phyloP scores from a whole-genome alignment of 2,797 vertebrate species.

The Schizothorax lantsangensis region DNA sequence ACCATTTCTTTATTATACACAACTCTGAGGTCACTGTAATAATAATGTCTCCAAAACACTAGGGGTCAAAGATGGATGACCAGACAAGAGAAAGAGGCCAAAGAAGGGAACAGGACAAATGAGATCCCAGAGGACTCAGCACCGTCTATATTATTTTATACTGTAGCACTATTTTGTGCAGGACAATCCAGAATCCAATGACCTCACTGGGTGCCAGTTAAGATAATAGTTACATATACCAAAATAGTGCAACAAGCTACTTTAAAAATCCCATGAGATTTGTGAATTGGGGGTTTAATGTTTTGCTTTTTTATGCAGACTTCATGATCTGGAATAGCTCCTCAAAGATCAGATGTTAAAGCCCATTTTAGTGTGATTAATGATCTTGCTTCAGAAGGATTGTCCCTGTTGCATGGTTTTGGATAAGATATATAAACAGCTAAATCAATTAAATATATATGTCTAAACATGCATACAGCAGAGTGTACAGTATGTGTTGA shows the following conservation, averaged over 20 bases:
- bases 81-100: constrained; percentile 38
- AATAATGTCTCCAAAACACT: constrained; percentile 34
- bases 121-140: constrained; percentile 42
- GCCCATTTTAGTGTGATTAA: background rate
- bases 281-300: background rate
- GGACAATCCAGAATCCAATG: constrained; percentile 15
- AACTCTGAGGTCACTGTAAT: constrained; percentile 30
- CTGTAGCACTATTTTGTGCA: constrained; percentile 11
- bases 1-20: constrained; percentile 23
- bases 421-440: background rate
- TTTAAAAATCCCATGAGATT: background rate
- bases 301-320: background rate
- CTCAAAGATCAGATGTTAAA: background rate
- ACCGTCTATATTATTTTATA: constrained; percentile 41
- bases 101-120: constrained; percentile 44
- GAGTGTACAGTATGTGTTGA: background rate
- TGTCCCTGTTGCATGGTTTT: background rate
- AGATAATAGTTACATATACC: background rate
- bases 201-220: background rate
- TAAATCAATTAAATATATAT: constrained; percentile 22
- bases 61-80: constrained; percentile 46
- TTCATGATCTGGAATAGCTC: background rate
- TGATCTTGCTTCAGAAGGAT: background rate
- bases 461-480: constrained; percentile 25
- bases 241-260: background rate